Evolutionary conservation across 2,888 invertebrate genomes (phyloP), one percentile per base, ranked within the genome.

Genomic region (Eilema sororculum): DNA sequence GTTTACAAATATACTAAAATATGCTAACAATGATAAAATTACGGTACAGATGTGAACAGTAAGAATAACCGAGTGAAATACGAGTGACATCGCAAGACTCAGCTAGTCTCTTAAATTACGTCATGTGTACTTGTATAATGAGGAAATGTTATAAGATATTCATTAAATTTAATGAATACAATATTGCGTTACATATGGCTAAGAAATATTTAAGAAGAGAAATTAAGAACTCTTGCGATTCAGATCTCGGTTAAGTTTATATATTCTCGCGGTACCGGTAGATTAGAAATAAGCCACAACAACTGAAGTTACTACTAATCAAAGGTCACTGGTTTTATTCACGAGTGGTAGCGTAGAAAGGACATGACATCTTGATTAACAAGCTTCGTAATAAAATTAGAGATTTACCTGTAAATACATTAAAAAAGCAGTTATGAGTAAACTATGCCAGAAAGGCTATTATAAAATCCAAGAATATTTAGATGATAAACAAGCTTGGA

Each of bases 81-180:
- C 25, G 6, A 25, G 25, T 58, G 16, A 0, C 6, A 24, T 22
- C 13, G 58, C 24, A 46, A 52, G 20, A 0, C 9, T 52, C n/a
- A n/a, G 4, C 57, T 3, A 24, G 57, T 57, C 3, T 25, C 3
- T 28, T 12, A 24, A 57, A 22, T 58, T 25, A 58, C 20, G 46
- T 20, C 46, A 58, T 58, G 24, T 13, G 13, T 57, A 57, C 12
- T 6, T 28, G 8, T n/a, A n/a, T 52, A 52, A 58, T 28, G 25
- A 28, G 25, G 16, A 58, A 58, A 58, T 58, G n/a, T 28, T 58
- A 24, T 58, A 13, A 2, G 25, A 58, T 25, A 33, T 24, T 16
- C 22, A 63, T 41, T 25, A 63, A 41, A 41, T 41, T 41, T 41
- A 46, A 63, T 63, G 62, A 63, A 41, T 3, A 41, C 24, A 20